Percentiles rank a stretch among this genome's conserved stretches.
Conservation (phyloP, 2,797 vertebrate species). For the Hybognathus amarus region DNA sequence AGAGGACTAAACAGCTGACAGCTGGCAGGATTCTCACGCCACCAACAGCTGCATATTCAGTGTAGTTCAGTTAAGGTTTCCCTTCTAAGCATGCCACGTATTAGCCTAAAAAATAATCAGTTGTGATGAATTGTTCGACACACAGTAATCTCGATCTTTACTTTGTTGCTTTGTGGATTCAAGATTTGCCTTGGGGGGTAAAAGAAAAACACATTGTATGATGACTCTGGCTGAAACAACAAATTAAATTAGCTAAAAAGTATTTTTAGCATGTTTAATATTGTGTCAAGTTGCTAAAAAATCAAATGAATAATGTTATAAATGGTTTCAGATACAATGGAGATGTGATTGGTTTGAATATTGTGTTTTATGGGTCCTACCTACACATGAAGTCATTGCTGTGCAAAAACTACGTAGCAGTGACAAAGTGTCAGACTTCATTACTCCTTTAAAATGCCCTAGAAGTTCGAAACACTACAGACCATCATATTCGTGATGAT, state of each 20-base stretch:
- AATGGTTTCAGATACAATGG: slow-evolving; percentile 5
- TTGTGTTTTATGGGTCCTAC: slow-evolving; percentile 13
- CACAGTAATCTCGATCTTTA: slow-evolving; percentile 46
- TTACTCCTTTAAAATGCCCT: neutral
- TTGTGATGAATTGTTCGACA: slow-evolving; percentile 43
- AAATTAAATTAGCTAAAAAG: neutral
- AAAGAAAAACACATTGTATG: slow-evolving; percentile 7
- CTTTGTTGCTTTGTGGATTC: slow-evolving; percentile 52
- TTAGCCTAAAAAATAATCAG: slow-evolving; percentile 44
- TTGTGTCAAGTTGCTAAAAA: neutral
- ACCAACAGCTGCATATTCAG: slow-evolving; percentile 18
- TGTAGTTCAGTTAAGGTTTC: slow-evolving; percentile 49
- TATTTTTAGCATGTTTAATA: slow-evolving; percentile 28
- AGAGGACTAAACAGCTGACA: slow-evolving; percentile 36
- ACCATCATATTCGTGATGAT: no score
- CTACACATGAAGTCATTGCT: neutral
- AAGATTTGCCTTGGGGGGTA: slow-evolving; percentile 27
- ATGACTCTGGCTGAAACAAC: neutral
- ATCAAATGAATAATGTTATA: neutral
- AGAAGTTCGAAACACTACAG: neutral
- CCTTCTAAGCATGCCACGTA: slow-evolving; percentile 37
- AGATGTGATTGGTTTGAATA: slow-evolving; percentile 11
- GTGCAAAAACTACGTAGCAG: slow-evolving; percentile 28
- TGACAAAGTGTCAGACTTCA: slow-evolving; percentile 22
- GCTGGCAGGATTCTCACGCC: neutral